These are phyloP conservation scores for Scaptomyza montana DNA, from an alignment of 1,140 invertebrate genomes.

Conservation along the genomic window DNA sequence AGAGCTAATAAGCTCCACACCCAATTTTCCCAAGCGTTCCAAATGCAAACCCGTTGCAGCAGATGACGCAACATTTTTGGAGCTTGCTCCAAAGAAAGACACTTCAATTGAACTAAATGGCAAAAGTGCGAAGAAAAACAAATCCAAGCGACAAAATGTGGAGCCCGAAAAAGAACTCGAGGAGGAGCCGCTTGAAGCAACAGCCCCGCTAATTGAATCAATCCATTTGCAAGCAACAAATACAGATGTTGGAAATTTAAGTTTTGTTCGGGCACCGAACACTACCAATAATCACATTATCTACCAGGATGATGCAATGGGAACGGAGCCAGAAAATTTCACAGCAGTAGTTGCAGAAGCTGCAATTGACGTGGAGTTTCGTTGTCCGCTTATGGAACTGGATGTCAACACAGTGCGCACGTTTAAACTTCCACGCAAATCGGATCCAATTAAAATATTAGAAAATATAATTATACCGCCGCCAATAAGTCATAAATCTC, in stretches of 20 bases:
- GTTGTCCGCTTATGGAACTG: conserved; percentile 39
- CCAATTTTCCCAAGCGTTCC: conserved; percentile 48
- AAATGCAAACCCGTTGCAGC: conserved; percentile 17
- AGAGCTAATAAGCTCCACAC: conserved; percentile 36
- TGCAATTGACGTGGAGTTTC: conserved; percentile 22
- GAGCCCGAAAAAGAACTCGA: background rate
- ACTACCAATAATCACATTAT: conserved; percentile 11
- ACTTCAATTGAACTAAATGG: background rate
- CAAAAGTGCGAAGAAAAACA: background rate
- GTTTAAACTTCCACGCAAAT: conserved; percentile 32
- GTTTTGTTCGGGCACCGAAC: background rate
- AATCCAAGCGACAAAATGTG: background rate
- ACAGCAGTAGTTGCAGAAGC: background rate
- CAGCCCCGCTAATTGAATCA: background rate
- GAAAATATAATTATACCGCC: conserved; percentile 51
- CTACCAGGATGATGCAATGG: conserved; percentile 8
- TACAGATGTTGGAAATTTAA: background rate
- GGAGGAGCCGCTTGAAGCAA: background rate
- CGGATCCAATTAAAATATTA: conserved; percentile 34
- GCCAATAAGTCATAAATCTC: background rate
- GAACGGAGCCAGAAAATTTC: background rate
- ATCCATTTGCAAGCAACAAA: background rate
- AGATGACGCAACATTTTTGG: background rate
- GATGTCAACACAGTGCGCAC: conserved; percentile 20
- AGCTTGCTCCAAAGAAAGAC: background rate